A percentile compares a stretch with the other conserved stretches of the same genome.
phyloP scores from a whole-genome alignment of 2,113 vertebrate genomes.

The Chrysochloris asiatica region DNA sequence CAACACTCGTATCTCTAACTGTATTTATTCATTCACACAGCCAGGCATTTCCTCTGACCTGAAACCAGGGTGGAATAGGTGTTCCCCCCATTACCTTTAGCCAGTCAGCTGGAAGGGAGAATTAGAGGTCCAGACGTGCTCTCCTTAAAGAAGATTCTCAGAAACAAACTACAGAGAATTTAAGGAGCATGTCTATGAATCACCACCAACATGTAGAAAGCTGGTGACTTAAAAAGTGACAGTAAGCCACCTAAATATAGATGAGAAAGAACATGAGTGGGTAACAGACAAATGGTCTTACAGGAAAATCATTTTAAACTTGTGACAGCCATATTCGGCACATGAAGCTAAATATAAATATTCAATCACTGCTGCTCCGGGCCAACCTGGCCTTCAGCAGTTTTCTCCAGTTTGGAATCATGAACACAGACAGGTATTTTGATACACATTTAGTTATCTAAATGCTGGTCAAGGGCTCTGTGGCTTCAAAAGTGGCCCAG shows the following conservation, averaged over 20 bases:
- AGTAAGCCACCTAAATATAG: slow-evolving; percentile 74
- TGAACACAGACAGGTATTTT: slow-evolving; percentile 14
- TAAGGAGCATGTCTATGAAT: not conserved
- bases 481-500: not conserved
- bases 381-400: slow-evolving; percentile 23
- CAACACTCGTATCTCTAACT: not conserved
- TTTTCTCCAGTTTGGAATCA: not conserved
- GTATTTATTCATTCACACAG: not conserved
- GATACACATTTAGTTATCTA: not conserved
- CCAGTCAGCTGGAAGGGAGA: not conserved
- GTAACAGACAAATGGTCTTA: slow-evolving; percentile 11
- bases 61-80: not conserved
- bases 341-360: slow-evolving; percentile 76
- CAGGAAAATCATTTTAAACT: slow-evolving; percentile 51
- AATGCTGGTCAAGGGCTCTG: not conserved
- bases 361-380: slow-evolving; percentile 30
- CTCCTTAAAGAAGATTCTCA: not conserved
- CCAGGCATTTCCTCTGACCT: not conserved
- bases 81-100: not conserved
- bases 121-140: not conserved
- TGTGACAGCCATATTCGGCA: slow-evolving; percentile 58
- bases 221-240: slow-evolving; percentile 46
- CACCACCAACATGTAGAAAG: not conserved
- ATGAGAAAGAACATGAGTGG: not conserved
- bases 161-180: not conserved